Percentiles rank a stretch among this genome's conserved stretches.
Evolutionary conservation across 2,888 invertebrate species (phyloP).

Genomic region (Hipparchia sbordonii): DNA sequence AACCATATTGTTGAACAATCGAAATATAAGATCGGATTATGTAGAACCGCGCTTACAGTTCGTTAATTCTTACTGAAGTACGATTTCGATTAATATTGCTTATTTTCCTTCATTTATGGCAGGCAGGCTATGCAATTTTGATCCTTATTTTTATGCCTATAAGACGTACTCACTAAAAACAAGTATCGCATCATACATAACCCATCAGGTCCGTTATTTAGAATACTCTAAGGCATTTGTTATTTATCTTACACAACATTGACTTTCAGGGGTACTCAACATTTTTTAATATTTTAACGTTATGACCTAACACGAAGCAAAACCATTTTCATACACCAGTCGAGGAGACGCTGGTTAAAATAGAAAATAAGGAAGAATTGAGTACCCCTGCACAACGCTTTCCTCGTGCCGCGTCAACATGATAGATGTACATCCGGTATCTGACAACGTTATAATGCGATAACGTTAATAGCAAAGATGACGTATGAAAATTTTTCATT

Average conservation of each 20-base stretch:
- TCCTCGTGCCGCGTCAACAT: not conserved
- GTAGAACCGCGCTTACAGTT: too few species aligned
- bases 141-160: not conserved
- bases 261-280: slow-evolving; percentile 15
- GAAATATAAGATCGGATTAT: too few species aligned
- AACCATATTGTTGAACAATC: too few species aligned
- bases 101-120: not conserved
- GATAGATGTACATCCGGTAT: too few species aligned
- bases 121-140: not conserved
- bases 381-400: slow-evolving; percentile 9
- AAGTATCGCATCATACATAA: not conserved
- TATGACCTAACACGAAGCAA: not conserved
- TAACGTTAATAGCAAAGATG: too few species aligned
- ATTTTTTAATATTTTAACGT: not conserved
- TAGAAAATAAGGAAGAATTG: not conserved
- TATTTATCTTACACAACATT: slow-evolving; percentile 4
- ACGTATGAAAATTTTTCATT: too few species aligned
- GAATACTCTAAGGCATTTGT: slow-evolving; percentile 12
- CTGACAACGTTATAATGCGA: too few species aligned
- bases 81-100: too few species aligned
- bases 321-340: too few species aligned
- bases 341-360: not conserved
- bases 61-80: too few species aligned
- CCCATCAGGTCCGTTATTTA: not conserved
- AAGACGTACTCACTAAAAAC: not conserved